phyloP scores from a whole-genome alignment of 2,113 vertebrate species.

The Mola mola region DNA sequence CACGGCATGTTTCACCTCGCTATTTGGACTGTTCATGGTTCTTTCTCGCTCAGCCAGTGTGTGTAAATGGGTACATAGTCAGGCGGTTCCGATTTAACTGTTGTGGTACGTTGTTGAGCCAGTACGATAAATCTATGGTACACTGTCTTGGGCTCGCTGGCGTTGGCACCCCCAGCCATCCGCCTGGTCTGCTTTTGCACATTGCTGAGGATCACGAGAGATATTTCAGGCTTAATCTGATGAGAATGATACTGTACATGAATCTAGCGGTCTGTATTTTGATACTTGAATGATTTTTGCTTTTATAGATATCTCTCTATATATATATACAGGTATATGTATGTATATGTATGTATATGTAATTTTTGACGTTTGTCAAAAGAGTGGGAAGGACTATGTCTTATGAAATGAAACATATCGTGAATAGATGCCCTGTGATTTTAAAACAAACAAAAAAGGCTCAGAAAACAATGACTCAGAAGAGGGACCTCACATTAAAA shows the following conservation, averaged over 20 bases:
- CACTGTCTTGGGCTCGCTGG: constrained; percentile 51
- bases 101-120: constrained; percentile 57
- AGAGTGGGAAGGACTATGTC: constrained; percentile 78
- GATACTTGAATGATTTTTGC: constrained; percentile 97
- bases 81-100: constrained; percentile 41
- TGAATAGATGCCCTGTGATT: constrained; percentile 85
- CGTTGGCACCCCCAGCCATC: constrained; percentile 57
- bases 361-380: constrained; percentile 80
- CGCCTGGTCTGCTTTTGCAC: constrained; percentile 82
- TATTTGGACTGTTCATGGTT: constrained; percentile 68
- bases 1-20: constrained; percentile 52
- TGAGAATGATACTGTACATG: constrained; percentile 84
- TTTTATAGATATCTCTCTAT: constrained; percentile 90
- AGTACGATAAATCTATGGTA: constrained; percentile 53
- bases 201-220: constrained; percentile 82
- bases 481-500: constrained; percentile 88
- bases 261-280: constrained; percentile 95
- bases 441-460: constrained; percentile 59
- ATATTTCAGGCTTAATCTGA: constrained; percentile 84
- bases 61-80: constrained; percentile 55
- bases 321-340: constrained; percentile 81
- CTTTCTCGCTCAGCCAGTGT: constrained; percentile 45
- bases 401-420: constrained; percentile 86
- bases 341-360: constrained; percentile 78
- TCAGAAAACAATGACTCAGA: constrained; percentile 68